These are phyloP conservation scores for Archegozetes longisetosus DNA, from an alignment of 1,140 invertebrate species.

Conservation along the genomic window DNA sequence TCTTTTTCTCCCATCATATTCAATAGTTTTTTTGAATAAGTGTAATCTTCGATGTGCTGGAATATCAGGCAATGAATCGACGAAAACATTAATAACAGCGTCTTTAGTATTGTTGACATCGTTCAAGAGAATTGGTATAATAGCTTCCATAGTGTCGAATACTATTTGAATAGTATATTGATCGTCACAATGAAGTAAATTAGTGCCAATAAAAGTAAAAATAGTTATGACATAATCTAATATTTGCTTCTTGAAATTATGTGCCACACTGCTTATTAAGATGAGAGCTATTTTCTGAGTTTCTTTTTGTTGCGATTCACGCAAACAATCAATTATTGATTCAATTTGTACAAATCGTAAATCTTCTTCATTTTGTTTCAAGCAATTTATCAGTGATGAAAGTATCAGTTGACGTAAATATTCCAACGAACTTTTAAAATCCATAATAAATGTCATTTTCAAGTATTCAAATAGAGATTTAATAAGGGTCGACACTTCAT, in stretches of 20 bases:
- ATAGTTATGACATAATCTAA: slow-evolving; percentile 82
- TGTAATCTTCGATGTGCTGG: slow-evolving; percentile 66
- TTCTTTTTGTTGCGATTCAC: slow-evolving; percentile 33
- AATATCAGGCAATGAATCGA: slow-evolving; percentile 69
- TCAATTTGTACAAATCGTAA: slow-evolving; percentile 48
- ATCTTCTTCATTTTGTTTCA: slow-evolving; percentile 38
- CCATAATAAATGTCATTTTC: slow-evolving; percentile 48
- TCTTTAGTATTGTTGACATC: slow-evolving; percentile 23
- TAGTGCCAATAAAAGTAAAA: slow-evolving; percentile 87
- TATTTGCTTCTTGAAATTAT: slow-evolving; percentile 45
- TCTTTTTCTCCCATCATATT: slow-evolving; percentile 49
- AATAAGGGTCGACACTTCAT: slow-evolving; percentile 45
- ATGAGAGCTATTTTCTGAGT: slow-evolving; percentile 80
- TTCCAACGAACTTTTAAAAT: slow-evolving; percentile 65
- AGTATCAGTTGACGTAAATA: slow-evolving; percentile 74
- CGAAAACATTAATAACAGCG: slow-evolving; percentile 66
- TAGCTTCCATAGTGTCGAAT: slow-evolving; percentile 67
- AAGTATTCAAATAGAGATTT: slow-evolving; percentile 61
- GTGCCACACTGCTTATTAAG: slow-evolving; percentile 53
- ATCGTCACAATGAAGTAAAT: slow-evolving; percentile 75
- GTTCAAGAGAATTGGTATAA: slow-evolving; percentile 63
- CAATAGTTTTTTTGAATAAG: slow-evolving; percentile 60
- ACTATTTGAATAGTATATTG: slow-evolving; percentile 86
- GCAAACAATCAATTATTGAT: slow-evolving; percentile 67
- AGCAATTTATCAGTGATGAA: slow-evolving; percentile 54